Conservation (phyloP, 2,797 vertebrate species). For the Neopelma chrysocephalum region DNA sequence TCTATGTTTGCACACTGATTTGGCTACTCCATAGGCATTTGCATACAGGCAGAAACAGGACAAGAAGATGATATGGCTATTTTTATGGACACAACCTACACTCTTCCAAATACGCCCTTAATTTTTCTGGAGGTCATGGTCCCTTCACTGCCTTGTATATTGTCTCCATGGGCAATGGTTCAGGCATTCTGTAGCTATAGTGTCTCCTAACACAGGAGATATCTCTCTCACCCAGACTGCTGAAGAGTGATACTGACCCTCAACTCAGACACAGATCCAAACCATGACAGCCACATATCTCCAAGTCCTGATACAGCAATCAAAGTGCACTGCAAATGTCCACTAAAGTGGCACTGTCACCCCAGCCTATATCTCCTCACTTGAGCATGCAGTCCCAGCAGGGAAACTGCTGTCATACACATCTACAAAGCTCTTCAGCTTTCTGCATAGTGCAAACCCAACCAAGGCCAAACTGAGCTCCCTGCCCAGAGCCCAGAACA, state of each 20-base stretch:
- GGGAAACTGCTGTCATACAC: background rate
- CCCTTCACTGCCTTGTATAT: background rate
- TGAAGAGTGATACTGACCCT: background rate
- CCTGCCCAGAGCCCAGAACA: accelerated
- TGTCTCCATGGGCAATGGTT: background rate
- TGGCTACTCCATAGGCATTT: background rate
- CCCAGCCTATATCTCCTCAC: background rate
- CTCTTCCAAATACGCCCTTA: background rate
- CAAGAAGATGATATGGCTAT: background rate
- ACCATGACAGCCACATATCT: background rate
- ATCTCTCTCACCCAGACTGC: background rate
- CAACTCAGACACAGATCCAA: background rate
- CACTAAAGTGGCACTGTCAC: accelerated
- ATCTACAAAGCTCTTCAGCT: background rate
- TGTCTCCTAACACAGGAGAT: background rate
- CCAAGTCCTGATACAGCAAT: background rate
- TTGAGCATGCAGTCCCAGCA: background rate
- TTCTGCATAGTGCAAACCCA: background rate
- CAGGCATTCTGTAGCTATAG: background rate
- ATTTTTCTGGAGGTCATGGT: background rate
- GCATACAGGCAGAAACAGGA: background rate
- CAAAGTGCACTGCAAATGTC: background rate
- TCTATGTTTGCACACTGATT: background rate
- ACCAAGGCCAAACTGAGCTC: background rate
- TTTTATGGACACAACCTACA: background rate